Evolutionary conservation across 2,888 invertebrate genomes (phyloP), one percentile per base, ranked within the genome.

Genomic region (Galerucella nymphaeae): DNA sequence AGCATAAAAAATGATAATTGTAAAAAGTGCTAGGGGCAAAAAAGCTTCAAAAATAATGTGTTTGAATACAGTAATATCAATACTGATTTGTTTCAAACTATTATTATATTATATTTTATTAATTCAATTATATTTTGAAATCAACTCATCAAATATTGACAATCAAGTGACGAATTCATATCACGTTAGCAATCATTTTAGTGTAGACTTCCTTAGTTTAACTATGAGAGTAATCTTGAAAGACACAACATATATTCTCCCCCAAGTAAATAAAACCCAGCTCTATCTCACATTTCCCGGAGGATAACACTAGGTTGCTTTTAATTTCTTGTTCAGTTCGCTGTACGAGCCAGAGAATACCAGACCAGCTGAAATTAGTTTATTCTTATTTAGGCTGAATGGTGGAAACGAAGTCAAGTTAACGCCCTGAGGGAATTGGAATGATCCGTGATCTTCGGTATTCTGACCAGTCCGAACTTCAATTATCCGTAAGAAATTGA

Each of bases 341-440:
- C 71, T 74, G 66, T 69, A 41, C 59, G 62, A 71, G 70, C 59
- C 62, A 53, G 66, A 48, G 41, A 55, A 20, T 11, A 61, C 59
- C 58, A 63, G 71, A 62, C 70, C 63, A 38, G 48, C 48, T 53
- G 65, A 73, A 76, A 74, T 76, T 76, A 76, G 76, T 76, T 76
- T 76, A 76, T 76, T 76, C 74, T 76, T 76, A 74, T 76, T 76
- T 74, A 69, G 76, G 74, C 72, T 70, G 76, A 74, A 74, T 64
- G 73, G 71, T 30, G 76, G 70, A 70, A 72, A 74, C 72, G 72
- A 74, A 76, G 76, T 74, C 70, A 71, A 72, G 72, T 70, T 74
- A 76, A 71, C 72, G 58, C 73, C 68, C 72, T 38, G n/a, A 42
- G 72, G 73, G 76, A 71, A 74, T 76, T 65, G 70, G 63, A 70